These are phyloP conservation scores for Agraylea sexmaculata DNA, from an alignment of 1,140 invertebrate genomes.

Conservation along the genomic window DNA sequence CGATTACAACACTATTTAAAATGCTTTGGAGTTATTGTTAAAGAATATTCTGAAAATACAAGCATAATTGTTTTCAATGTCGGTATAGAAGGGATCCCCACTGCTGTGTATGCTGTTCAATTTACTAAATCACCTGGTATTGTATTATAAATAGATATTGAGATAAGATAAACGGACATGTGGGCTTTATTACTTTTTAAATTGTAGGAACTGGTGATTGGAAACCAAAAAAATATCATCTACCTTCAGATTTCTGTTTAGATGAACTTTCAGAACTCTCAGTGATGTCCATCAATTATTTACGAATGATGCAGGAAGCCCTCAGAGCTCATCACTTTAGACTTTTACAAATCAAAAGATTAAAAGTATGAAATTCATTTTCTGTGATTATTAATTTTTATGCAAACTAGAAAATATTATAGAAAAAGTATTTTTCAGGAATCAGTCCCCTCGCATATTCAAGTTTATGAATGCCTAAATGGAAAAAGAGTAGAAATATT, in stretches of 20 bases:
- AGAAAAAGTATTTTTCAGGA: slow-evolving; percentile 3
- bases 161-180: not conserved
- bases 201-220: slow-evolving; percentile 4
- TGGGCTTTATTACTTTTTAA: not conserved
- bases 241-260: slow-evolving; percentile 5
- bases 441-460: slow-evolving; percentile 1
- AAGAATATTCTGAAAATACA: not conserved
- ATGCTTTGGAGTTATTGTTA: slow-evolving; percentile 6
- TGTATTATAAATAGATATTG: not conserved
- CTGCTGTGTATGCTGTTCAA: not conserved
- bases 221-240: slow-evolving; percentile 2
- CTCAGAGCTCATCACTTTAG: slow-evolving; percentile 4
- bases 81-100: not conserved
- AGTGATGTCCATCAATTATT: slow-evolving; percentile 1
- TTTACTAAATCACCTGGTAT: slow-evolving; percentile 5
- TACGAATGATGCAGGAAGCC: slow-evolving; percentile 5
- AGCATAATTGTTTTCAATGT: slow-evolving; percentile 4
- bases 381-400: not conserved
- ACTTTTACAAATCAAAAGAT: slow-evolving; percentile 3
- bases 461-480: slow-evolving; percentile 1
- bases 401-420: not conserved
- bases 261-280: not conserved
- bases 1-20: slow-evolving; percentile 1
- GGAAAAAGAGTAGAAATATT: not conserved
- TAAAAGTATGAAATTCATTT: slow-evolving; percentile 2